Evolutionary conservation across 1,140 invertebrate genomes (phyloP), one percentile per base, ranked within the genome.

Genomic region (Drosophila simulans): DNA sequence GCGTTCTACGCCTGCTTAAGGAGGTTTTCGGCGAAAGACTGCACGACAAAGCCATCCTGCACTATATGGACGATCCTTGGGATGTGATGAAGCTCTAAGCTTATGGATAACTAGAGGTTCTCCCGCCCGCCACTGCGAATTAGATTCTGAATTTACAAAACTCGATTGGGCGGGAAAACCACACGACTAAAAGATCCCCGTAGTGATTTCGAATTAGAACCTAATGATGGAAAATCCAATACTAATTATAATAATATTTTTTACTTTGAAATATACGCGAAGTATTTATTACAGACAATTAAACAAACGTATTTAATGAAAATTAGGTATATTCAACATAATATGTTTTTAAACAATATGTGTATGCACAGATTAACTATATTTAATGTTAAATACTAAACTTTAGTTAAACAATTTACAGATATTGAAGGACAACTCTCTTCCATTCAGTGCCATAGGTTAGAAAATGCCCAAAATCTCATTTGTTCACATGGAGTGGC

Each of bases 1-100:
- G 91, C 11, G 94, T 96, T 2, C 56, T 96, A 22, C 90, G 94
- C 11, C 68, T 93, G 15, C 77, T 94, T 13, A 81, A 74, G 11
- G 77, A 92, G 1, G 91, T 91, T 4, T 92, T 92, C 54, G 85
- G 81, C 10, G 90, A 92, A 2, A 72, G 73, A 20, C 46, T 92
- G 8, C 80, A 90, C 46, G 73, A 91, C 8, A 92, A 91, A 43
- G 79, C 92, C 20, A 92, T 92, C 25, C 45, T 91, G 13, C 75
- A 91, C 45, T 92, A 92, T 58, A 83, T 91, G 77, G 88, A 92
- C 53, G 90, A 92, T 69, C 86, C 91, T 12, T 92, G 89, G 85
- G 80, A 92, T 66, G 80, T 92, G 63, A 92, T 92, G 90, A 81
- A 91, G 63, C 79, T 92, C 25, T 92, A 91, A 78, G 79, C 65